These are phyloP conservation scores for Girardia tigrina DNA, from an alignment of 2,888 invertebrate genomes.

Conservation along the genomic window DNA sequence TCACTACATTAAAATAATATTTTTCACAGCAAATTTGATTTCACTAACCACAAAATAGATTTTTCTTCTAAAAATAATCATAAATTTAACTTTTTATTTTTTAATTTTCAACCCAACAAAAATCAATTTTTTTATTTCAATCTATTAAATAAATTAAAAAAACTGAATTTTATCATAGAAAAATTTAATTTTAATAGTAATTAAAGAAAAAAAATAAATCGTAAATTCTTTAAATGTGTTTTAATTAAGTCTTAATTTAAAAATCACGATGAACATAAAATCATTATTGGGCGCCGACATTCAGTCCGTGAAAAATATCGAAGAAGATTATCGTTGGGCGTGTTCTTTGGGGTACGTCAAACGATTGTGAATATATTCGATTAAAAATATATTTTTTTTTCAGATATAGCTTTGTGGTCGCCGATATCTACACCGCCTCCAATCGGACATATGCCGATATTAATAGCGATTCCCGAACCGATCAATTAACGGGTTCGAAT, in stretches of 20 bases:
- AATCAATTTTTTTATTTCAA: no score
- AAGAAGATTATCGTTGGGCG: not conserved
- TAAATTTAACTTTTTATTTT: no score
- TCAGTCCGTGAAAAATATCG: not conserved
- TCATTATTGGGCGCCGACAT: slow-evolving; percentile 11
- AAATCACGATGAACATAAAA: not conserved
- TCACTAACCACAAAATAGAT: no score
- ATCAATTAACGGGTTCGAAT: not conserved
- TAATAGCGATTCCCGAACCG: not conserved
- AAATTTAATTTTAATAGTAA: no score
- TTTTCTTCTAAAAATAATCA: no score
- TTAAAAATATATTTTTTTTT: not conserved
- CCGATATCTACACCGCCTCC: not conserved
- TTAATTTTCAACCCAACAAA: no score
- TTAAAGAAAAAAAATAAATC: not conserved
- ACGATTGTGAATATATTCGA: no score
- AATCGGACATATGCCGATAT: not conserved
- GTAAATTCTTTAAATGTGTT: not conserved
- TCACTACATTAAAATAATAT: no score
- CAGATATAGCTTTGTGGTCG: not conserved
- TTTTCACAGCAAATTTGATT: no score
- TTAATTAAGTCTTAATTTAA: not conserved
- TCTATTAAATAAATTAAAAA: no score
- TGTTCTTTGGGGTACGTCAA: not conserved
- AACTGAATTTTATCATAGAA: no score